These are phyloP conservation scores for Magallana gigas DNA, from an alignment of 1,140 invertebrate species.

Conservation along the genomic window DNA sequence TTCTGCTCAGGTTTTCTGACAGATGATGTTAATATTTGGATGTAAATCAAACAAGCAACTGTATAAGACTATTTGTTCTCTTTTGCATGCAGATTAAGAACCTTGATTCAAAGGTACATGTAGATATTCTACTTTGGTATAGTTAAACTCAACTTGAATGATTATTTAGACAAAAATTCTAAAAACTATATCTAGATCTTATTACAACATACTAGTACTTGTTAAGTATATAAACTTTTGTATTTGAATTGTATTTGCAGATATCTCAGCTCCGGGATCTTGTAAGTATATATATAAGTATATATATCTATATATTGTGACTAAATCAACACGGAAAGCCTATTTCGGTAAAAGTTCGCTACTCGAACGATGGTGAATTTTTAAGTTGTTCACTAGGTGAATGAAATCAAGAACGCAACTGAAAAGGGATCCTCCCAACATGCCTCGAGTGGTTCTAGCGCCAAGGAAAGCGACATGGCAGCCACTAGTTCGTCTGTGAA, in stretches of 20 bases:
- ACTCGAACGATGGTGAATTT: too few species aligned
- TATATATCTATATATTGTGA: too few species aligned
- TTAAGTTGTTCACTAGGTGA: neutral
- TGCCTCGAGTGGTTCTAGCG: neutral
- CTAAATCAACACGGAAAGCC: too few species aligned
- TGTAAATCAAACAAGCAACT: too few species aligned
- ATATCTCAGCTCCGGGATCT: slow-evolving; percentile 1
- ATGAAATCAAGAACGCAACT: slow-evolving; percentile 19
- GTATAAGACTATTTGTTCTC: too few species aligned
- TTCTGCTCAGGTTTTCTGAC: too few species aligned
- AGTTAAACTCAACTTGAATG: too few species aligned
- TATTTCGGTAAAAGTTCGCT: too few species aligned
- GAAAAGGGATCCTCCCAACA: neutral
- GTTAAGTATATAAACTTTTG: neutral
- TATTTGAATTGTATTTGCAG: neutral
- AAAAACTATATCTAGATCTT: too few species aligned
- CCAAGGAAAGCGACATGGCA: neutral
- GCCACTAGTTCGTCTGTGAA: neutral
- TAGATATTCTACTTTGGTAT: too few species aligned
- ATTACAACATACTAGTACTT: neutral
- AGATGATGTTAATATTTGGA: too few species aligned
- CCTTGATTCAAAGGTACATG: neutral
- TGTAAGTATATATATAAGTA: neutral
- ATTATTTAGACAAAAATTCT: too few species aligned
- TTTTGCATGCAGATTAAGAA: neutral